Base-by-base conservation (phyloP, 2,797 vertebrate genomes). In the Amphiprion clarkii region DNA sequence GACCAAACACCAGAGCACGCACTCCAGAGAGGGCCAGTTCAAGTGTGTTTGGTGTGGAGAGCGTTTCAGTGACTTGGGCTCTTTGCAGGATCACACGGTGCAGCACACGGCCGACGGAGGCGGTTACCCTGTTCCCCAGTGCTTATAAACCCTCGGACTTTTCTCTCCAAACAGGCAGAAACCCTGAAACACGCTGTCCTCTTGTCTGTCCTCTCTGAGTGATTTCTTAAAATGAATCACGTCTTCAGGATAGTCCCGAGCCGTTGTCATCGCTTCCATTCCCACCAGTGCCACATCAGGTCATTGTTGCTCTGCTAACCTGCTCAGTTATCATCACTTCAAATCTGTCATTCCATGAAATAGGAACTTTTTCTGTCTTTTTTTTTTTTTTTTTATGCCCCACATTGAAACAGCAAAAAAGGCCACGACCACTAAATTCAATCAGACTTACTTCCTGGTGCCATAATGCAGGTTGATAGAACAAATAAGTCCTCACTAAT, bases 1-100 rank as follows among this genome's bases (percentile, higher is more conserved):
- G 87, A 96, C 95, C 90, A 99, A 99, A 88, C 98, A 99, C 93
- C 96, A 97, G 83, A 96, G 96, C 0, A 98, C 98, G 17, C 98
- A 99, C 3, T 97, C 96, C 39, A 94, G 98, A 0, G 98, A 99
- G 89, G 97, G 97, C 84, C 98, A 99, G 94, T 99, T 98, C 92
- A 99, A 99, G 92, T 99, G 98, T 13, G 96, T 98, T 59, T 99
- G 98, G 98, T 99, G 98, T 0, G 98, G 98, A 0, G 98, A 99
- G 63, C 95, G 98, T 16, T 99, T 98, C 80, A 96, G 97, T 83
- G 98, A 99, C 92, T 92, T 99, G 89, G 96, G 95, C 10, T 94
- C 97, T 55, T 93, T 99, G 86, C 98, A 99, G 95, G 98, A 99
- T 85, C 98, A 99, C 93, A 99, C 97, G 0, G 96, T 97, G 6